Evolutionary conservation across 2,797 vertebrate genomes (phyloP).

Genomic region (Prunella strophiata): DNA sequence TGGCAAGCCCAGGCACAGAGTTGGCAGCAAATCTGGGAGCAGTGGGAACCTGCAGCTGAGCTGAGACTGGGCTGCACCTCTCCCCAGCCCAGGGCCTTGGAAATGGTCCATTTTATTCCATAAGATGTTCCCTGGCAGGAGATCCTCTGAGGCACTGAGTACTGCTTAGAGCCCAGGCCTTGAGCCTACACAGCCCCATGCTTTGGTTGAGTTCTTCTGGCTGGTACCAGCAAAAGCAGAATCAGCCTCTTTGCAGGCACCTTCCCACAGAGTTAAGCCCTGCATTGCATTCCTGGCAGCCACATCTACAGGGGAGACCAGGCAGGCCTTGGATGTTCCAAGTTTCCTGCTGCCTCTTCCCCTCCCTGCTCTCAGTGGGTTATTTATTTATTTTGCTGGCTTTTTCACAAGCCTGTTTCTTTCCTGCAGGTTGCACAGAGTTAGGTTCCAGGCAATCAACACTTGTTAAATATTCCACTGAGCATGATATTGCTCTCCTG

Average conservation of each 20-base stretch:
- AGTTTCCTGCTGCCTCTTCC: background rate
- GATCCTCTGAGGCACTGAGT: background rate
- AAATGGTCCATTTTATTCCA: background rate
- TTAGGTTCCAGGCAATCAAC: constrained; percentile 63
- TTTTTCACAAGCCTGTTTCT: constrained; percentile 28
- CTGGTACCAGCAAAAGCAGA: background rate
- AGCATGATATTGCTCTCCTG: constrained; percentile 63
- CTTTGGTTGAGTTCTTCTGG: background rate
- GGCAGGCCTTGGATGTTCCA: background rate
- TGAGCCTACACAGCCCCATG: background rate
- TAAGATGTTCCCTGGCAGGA: background rate
- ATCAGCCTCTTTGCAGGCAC: background rate
- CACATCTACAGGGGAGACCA: background rate
- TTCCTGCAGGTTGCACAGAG: constrained; percentile 40
- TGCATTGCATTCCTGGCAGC: background rate
- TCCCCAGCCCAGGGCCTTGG: background rate
- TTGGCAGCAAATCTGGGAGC: background rate
- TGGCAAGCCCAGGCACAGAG: background rate
- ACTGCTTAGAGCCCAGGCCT: background rate
- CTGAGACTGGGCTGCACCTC: background rate
- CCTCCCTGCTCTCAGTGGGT: background rate
- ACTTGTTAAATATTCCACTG: constrained; percentile 70
- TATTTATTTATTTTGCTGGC: constrained; percentile 47
- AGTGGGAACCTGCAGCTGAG: background rate
- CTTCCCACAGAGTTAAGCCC: background rate